These are phyloP conservation scores for Catharus fuscescens DNA, from an alignment of 2,113 vertebrate species.

Conservation along the genomic window DNA sequence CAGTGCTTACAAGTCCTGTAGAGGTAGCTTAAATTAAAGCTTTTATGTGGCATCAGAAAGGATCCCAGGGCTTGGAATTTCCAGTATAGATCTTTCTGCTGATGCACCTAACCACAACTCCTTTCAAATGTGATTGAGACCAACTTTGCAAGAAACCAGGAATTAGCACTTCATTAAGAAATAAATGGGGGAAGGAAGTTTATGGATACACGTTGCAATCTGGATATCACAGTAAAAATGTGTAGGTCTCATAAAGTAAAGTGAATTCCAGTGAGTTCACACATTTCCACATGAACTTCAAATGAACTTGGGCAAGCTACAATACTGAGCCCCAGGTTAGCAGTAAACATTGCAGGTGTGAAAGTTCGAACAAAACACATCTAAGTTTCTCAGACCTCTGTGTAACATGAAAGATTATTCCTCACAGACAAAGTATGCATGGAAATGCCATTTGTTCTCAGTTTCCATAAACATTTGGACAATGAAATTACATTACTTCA, in stretches of 20 bases:
- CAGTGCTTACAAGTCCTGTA: not conserved
- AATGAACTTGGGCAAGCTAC: not conserved
- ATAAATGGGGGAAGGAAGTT: not conserved
- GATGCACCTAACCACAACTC: not conserved
- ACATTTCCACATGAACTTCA: not conserved
- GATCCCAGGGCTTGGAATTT: not conserved
- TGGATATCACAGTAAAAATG: not conserved
- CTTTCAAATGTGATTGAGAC: not conserved
- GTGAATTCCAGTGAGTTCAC: not conserved
- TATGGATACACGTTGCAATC: not conserved
- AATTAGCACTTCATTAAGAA: not conserved
- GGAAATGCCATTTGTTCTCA: not conserved
- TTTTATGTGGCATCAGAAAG: not conserved
- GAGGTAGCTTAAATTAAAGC: not conserved
- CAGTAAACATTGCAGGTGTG: not conserved
- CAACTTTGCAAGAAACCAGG: not conserved
- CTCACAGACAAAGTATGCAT: not conserved
- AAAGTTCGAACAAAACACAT: not conserved
- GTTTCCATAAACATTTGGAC: not conserved
- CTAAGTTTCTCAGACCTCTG: not conserved
- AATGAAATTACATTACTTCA: not conserved
- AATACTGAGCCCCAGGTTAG: not conserved
- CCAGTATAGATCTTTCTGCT: not conserved
- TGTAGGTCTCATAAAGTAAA: accelerated
- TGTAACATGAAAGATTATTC: not conserved